phyloP scores from a whole-genome alignment of 2,113 vertebrate species.

The Cheirogaleus medius region DNA sequence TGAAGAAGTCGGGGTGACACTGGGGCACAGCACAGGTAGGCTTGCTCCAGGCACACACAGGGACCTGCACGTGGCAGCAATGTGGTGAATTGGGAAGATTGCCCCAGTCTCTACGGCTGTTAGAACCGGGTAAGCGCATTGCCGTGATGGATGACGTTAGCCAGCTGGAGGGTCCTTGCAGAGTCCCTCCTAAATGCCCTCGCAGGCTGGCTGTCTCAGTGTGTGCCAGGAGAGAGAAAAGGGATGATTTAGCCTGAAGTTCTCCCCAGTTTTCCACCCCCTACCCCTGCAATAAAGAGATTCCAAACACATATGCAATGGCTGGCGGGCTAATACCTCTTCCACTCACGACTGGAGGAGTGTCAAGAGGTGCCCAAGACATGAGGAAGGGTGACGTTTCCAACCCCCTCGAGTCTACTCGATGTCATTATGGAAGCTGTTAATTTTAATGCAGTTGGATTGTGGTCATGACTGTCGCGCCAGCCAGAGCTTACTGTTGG shows the following conservation, averaged over 20 bases:
- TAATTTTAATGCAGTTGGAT: background rate
- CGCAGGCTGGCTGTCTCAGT: background rate
- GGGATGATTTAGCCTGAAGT: background rate
- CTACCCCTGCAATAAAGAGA: background rate
- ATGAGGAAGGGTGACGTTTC: background rate
- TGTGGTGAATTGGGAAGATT: background rate
- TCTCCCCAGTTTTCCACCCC: too few species aligned
- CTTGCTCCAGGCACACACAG: background rate
- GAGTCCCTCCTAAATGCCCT: too few species aligned
- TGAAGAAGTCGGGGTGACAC: background rate
- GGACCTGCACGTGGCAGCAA: background rate
- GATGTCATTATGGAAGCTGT: background rate
- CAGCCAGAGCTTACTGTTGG: background rate
- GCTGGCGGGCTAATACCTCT: background rate
- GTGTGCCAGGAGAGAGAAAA: background rate
- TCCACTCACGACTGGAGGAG: background rate
- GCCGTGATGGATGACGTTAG: too few species aligned
- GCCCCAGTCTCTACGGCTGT: background rate
- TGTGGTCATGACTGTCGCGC: background rate
- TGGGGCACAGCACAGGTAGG: background rate
- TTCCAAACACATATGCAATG: background rate
- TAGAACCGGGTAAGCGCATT: too few species aligned
- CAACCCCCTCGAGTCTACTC: background rate
- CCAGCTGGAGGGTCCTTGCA: too few species aligned
- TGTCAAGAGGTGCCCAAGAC: background rate